Evolutionary conservation across 1,140 invertebrate species (phyloP).

Genomic region (Zaprionus lachaisei): DNA sequence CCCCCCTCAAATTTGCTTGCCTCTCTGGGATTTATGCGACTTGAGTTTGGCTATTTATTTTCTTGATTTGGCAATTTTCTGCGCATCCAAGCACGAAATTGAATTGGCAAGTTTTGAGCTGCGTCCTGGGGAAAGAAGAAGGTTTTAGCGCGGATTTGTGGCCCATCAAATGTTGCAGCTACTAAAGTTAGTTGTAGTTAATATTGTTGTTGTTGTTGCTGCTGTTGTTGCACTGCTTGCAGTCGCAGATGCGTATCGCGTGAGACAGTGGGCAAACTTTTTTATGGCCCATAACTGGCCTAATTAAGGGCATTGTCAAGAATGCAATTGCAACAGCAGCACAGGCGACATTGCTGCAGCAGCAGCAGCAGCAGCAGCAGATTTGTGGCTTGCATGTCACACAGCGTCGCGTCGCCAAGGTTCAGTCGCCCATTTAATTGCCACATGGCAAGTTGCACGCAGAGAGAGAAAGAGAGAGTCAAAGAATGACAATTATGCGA

Average conservation of each 20-base stretch:
- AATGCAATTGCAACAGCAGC: constrained; percentile 28
- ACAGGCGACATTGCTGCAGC: constrained; percentile 17
- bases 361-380: constrained; percentile 28
- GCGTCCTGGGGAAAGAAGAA: constrained; percentile 17
- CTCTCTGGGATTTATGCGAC: constrained; percentile 63
- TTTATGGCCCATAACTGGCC: constrained; percentile 77
- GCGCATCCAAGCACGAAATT: constrained; percentile 75
- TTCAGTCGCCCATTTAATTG: constrained; percentile 79
- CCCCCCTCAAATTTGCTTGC: constrained; percentile 48
- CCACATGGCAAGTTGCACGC: constrained; percentile 48
- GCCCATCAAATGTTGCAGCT: constrained; percentile 29
- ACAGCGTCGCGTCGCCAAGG: constrained; percentile 64
- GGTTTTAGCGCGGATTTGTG: constrained; percentile 21
- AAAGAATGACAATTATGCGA: constrained; percentile 70
- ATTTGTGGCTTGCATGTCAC: constrained; percentile 48
- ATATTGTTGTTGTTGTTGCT: background rate
- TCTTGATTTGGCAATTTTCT: constrained; percentile 57
- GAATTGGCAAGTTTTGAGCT: constrained; percentile 58
- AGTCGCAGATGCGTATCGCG: constrained; percentile 64
- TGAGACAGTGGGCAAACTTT: constrained; percentile 45
- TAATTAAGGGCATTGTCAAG: constrained; percentile 78
- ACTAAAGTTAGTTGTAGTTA: constrained; percentile 22
- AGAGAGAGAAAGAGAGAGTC: constrained; percentile 56
- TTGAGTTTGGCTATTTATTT: constrained; percentile 68
- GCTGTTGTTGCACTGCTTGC: background rate